Percentiles rank a stretch among this genome's conserved stretches.
Evolutionary conservation across 1,140 invertebrate species (phyloP).

Genomic region (Aphaenogaster floridana): DNA sequence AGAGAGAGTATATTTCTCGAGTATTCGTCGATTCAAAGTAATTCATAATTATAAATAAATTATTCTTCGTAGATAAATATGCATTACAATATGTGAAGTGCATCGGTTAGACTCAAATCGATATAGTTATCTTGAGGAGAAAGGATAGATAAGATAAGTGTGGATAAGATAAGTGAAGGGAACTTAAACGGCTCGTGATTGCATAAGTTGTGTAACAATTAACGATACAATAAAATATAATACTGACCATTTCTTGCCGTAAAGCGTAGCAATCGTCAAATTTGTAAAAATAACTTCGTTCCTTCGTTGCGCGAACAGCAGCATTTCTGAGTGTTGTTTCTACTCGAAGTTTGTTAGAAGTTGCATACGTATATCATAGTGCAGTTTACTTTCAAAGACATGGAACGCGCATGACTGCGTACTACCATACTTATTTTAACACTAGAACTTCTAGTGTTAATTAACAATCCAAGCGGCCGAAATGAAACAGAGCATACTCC

Average conservation of each 20-base stretch:
- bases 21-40: too few relatives aligned
- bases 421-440: background rate
- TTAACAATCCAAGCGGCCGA: background rate
- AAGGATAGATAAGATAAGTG: background rate
- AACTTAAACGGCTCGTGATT: background rate
- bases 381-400: background rate
- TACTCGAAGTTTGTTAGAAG: background rate
- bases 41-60: background rate
- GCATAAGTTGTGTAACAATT: background rate
- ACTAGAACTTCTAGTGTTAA: background rate
- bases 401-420: background rate
- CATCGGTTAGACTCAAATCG: background rate
- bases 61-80: background rate
- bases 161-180: background rate
- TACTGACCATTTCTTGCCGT: conserved; percentile 6
- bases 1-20: background rate
- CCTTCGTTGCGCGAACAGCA: background rate
- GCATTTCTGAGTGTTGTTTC: conserved; percentile 6
- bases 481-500: background rate
- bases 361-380: background rate
- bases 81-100: background rate
- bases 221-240: background rate
- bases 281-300: conserved; percentile 1
- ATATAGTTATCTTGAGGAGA: background rate
- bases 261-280: background rate